Percentiles rank a stretch among this genome's conserved stretches.
phyloP scores from a whole-genome alignment of 2,888 invertebrate species.

The Dryocosmus kuriphilus region DNA sequence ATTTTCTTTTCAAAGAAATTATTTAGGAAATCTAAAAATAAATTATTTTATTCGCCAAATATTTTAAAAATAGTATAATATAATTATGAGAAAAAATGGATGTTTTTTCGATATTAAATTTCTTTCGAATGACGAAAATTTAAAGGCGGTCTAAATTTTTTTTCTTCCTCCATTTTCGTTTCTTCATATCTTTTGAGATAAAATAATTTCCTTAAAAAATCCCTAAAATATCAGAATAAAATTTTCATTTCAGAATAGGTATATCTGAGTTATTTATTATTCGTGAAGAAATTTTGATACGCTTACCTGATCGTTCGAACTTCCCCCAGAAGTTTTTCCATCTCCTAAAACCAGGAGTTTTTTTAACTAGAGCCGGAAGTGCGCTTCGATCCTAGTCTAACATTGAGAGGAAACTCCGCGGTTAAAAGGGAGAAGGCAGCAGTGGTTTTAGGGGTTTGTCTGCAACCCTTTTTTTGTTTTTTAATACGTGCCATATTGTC shows the following conservation, averaged over 20 bases:
- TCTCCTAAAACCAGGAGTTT: constrained; percentile 54
- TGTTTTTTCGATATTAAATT: too few relatives aligned
- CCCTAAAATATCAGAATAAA: neutral
- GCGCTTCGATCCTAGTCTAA: constrained; percentile 58
- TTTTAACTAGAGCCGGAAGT: constrained; percentile 63
- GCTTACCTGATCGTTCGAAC: constrained; percentile 10
- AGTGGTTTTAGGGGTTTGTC: constrained; percentile 43
- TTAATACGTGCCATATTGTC: constrained; percentile 68
- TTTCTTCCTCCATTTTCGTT: too few relatives aligned
- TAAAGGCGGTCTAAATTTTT: too few relatives aligned
- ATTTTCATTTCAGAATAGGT: neutral
- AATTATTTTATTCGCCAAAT: too few relatives aligned
- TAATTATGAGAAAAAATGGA: too few relatives aligned
- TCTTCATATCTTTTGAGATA: too few relatives aligned
- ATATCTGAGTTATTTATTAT: neutral
- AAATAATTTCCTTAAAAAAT: too few relatives aligned
- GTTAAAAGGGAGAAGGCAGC: constrained; percentile 46
- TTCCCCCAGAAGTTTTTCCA: constrained; percentile 15
- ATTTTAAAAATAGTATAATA: too few relatives aligned
- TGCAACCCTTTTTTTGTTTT: constrained; percentile 72
- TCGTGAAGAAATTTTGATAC: constrained; percentile 1
- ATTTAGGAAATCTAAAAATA: too few relatives aligned
- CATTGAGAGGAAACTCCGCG: constrained; percentile 31
- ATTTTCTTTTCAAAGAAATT: too few relatives aligned
- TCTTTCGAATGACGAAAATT: too few relatives aligned